Evolutionary conservation across 2,797 vertebrate genomes (phyloP), one percentile per base, ranked within the genome.

Genomic region (Tokudaia tokunoshimensis): DNA sequence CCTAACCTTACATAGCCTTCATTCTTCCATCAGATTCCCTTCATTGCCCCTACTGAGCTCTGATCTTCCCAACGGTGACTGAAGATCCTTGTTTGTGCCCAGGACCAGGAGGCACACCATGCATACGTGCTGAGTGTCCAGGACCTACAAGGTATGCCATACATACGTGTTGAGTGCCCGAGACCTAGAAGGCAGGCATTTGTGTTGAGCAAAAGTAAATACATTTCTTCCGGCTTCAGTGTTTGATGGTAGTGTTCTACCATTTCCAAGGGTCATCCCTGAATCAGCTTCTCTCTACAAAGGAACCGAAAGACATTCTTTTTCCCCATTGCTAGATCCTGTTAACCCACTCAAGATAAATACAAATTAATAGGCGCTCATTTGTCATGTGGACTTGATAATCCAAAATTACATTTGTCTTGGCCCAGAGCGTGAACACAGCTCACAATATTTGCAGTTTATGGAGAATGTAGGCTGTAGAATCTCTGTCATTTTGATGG

Each of bases 301-400:
- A 98, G 94, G 94, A 97, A 95, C 94, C 98, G 94, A 74, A 76
- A 97, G 96, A 98, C 95, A 96, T 94, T 97, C 94, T 90, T 92
- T 96, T 94, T 76, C 31, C 61, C 96, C 96, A 79, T 92, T 95
- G 92, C 95, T 93, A 74, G 96, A 94, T 97, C 94, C 98, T 97
- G 76, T 97, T 98, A 98, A 96, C 95, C 97, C 97, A 97, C 96
- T 98, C 97, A 97, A 98, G 97, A 98, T 98, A 98, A 98, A 98
- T 97, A 98, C 98, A 96, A 98, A 98, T 97, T 97, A 98, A 98
- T 95, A 97, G 41, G 11, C 83, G 92, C 67, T 92, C 96, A 84
- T 98, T 98, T 98, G 97, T 98, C 97, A 95, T 94, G 93, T 95
- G 96, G 97, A 97, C 96, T 98, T 98, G 96, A 98, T 98, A 97